Base-by-base conservation (phyloP, 1,140 invertebrate genomes). In the Eriocheir sinensis region DNA sequence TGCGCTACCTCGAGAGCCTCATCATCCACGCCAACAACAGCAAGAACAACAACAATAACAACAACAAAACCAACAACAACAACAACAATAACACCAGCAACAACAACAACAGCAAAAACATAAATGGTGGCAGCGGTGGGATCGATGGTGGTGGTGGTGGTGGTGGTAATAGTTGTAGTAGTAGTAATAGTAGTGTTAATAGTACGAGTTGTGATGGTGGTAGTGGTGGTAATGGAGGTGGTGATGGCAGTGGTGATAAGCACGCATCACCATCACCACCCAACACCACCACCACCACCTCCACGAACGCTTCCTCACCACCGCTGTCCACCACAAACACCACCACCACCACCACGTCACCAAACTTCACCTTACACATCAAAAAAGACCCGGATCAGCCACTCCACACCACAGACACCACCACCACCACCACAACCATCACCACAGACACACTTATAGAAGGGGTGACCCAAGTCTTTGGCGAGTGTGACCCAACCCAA, bases 1-100 rank as follows among this genome's bases (percentile, higher is more conserved):
- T 98, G 72, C 98, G 98, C 96, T 98, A 98, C 97, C 97, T 98
- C 96, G 98, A 98, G 97, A 97, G 98, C 95, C 98, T 98, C 98
- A 97, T 98, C 93, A 97, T 98, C 30, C 98, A 98, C 97, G 98
- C 98, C 98, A 98, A 96, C 97, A 97, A 89, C 85, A 94, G 91
- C 85, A 94, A 94, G 9, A 95, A 92, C 9, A 95, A 94, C 95
- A 91, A 92, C 60, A 93, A 86, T 44, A 93, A 93, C 41, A 92
- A 95, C 83, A 93, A 83, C 60, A 95, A 89, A 36, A 81, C 86
- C 8, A 90, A 95, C 60, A 95, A 72, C 89, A 83, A 86, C 89
- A 95, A 80, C 21, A 93, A 32, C 36, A 90, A 44, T 30, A 34
- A 48, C 38, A 95, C 41, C 79, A 79, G 4, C 6, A 60, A 40